Evolutionary conservation across 2,888 invertebrate genomes (phyloP).

Genomic region (Abrostola tripartita): DNA sequence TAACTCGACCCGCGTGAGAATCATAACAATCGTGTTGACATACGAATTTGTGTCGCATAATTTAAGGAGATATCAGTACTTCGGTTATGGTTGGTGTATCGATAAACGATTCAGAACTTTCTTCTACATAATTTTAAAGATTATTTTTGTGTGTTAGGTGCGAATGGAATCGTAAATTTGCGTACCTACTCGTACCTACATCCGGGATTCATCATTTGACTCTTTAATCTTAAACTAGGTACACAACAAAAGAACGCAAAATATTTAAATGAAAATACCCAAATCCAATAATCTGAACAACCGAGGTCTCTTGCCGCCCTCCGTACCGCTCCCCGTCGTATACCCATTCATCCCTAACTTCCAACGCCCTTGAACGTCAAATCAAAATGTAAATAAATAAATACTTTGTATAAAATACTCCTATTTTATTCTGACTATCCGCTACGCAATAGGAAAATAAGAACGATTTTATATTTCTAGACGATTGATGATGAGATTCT

Average conservation of each 20-base stretch:
- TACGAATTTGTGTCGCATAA: slow-evolving; percentile 47
- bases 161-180: background rate
- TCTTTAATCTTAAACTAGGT: slow-evolving; percentile 23
- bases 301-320: slow-evolving; percentile 34
- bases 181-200: background rate
- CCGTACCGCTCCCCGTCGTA: slow-evolving; percentile 24
- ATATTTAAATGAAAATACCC: slow-evolving; percentile 48
- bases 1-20: slow-evolving; percentile 68
- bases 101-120: slow-evolving; percentile 18
- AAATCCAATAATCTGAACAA: slow-evolving; percentile 53
- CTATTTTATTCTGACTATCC: background rate
- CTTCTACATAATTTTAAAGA: background rate
- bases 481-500: no score
- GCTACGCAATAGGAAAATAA: no score
- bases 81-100: background rate
- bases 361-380: slow-evolving; percentile 47
- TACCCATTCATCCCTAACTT: slow-evolving; percentile 38
- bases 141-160: background rate
- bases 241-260: slow-evolving; percentile 32
- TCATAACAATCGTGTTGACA: slow-evolving; percentile 61
- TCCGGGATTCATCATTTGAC: slow-evolving; percentile 9
- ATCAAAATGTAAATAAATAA: slow-evolving; percentile 22
- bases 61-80: slow-evolving; percentile 30
- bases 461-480: no score
- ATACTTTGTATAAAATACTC: background rate